A percentile compares a stretch with the other conserved stretches of the same genome.
Evolutionary conservation across 2,113 vertebrate species (phyloP).

Genomic region (Scalopus aquaticus): DNA sequence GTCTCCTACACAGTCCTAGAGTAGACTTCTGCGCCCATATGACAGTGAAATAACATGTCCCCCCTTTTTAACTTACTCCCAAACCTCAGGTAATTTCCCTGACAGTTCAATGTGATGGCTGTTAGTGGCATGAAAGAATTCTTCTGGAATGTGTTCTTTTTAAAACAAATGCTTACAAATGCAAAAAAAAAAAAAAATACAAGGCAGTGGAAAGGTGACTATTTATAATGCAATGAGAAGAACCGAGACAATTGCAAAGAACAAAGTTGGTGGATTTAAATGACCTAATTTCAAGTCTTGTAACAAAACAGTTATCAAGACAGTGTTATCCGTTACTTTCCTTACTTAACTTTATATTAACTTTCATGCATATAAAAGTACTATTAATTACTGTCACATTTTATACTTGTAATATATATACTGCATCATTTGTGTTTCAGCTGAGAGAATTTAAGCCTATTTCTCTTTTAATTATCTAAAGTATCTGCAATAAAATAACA

Average conservation of each 20-base stretch:
- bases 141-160: not conserved
- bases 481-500: not conserved
- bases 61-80: not conserved
- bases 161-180: not conserved
- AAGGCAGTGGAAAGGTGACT: not conserved
- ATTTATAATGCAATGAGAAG: not conserved
- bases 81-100: not conserved
- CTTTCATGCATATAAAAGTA: not conserved
- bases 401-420: not conserved
- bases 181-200: not conserved
- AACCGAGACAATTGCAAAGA: not conserved
- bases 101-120: not conserved
- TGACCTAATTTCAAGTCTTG: not conserved
- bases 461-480: not conserved
- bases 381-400: not conserved
- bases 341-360: not conserved
- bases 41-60: not conserved
- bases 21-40: not conserved
- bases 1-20: not conserved
- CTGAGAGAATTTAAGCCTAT: not conserved
- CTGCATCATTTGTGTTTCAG: not conserved
- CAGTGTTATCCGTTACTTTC: not conserved
- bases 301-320: not conserved
- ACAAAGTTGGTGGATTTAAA: not conserved
- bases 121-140: not conserved